Evolutionary conservation across 2,113 vertebrate genomes (phyloP).

Genomic region (human): GRCh38 chr12:6924501-6925000

Average conservation of each 20-base stretch:
- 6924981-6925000: constrained; percentile 83
- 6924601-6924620: neutral
- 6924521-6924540: neutral
- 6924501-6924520: neutral
- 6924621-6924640: neutral
- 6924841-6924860: neutral
- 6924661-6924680: constrained; percentile 30
- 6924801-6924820: neutral
- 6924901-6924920: neutral
- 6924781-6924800: neutral
- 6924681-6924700: constrained; percentile 10
- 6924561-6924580: neutral
- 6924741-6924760: neutral
- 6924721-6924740: constrained; percentile 49
- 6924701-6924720: constrained; percentile 39
- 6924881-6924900: neutral
- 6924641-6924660: neutral
- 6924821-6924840: neutral
- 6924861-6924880: neutral
- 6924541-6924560: neutral
- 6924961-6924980: constrained; percentile 81
- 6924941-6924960: constrained; percentile 48
- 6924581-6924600: neutral
- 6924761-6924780: neutral
- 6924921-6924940: neutral